Base-by-base conservation (phyloP, 23 tunicate species). In the Halocynthia aurantium region DNA sequence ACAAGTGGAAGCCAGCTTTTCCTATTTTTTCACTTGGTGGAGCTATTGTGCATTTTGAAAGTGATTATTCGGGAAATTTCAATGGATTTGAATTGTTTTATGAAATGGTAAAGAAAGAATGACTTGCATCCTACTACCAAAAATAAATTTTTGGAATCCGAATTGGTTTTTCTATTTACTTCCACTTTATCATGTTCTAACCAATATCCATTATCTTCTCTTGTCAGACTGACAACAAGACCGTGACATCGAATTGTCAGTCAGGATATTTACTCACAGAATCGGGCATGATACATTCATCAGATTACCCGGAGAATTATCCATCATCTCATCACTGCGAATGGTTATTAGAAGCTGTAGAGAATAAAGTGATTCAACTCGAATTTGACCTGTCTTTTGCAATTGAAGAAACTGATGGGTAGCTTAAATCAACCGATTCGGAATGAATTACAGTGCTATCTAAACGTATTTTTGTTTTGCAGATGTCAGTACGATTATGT, bases 1-100 rank as follows among this genome's bases (percentile, higher is more conserved):
- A 67, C 18, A 49, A 19, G 12, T 50, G 21, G 49, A 49, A 67
- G 72, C 72, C 72, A 21, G 72, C 21, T 11, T 11, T 67, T n/a
- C 72, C 72, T 4, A 21, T 12, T 19, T n/a, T 67, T 12, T n/a
- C 72, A n/a, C 12, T 12, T 31, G 72, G 72, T 19, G 21, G 21
- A 10, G 72, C 72, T 21, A 21, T 50, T n/a, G 21, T 67, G 20
- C 72, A 67, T 19, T 67, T 67, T 19, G 72, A 67, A 5, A 67
- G 17, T n/a, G 72, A 67, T 19, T 10, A 49, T 10, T 21, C 49
- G 2, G 72, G 72, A 11, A 49, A 67, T 13, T 67, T 67, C 72
- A 67, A 19, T 21, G 72, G 72, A 13, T 67, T 67, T 4, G 40
- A 2, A 15, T n/a, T 67, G 18, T 11, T 50, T n/a, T 67, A 67